phyloP scores from a whole-genome alignment of 2,113 vertebrate genomes.

The Erpornis zantholeuca region DNA sequence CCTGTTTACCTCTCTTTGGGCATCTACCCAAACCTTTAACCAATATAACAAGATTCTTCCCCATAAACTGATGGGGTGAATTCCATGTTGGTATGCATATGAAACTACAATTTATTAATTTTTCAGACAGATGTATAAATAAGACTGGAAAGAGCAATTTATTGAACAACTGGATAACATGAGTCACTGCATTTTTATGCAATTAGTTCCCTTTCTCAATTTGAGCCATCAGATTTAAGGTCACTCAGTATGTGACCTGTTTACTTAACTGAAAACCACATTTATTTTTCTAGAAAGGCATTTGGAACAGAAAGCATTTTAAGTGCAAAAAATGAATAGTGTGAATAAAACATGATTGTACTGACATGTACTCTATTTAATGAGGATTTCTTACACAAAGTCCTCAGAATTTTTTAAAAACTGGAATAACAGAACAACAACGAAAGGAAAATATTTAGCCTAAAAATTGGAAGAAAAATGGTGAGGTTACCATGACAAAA shows the following conservation, averaged over 20 bases:
- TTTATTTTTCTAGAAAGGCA: slow-evolving; percentile 11
- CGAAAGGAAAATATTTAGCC: slow-evolving; percentile 13
- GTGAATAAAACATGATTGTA: slow-evolving; percentile 21
- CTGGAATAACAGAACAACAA: not conserved
- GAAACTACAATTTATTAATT: not conserved
- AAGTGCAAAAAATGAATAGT: not conserved
- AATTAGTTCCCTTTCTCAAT: slow-evolving; percentile 21
- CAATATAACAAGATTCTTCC: not conserved
- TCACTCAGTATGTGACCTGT: not conserved
- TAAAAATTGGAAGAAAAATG: not conserved
- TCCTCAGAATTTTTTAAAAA: not conserved
- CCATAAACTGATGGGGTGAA: not conserved
- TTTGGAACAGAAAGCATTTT: slow-evolving; percentile 9
- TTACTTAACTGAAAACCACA: slow-evolving; percentile 29
- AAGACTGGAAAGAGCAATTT: slow-evolving; percentile 3
- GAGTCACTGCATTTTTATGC: not conserved
- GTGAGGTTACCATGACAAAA: not conserved
- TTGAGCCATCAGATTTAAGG: slow-evolving; percentile 11
- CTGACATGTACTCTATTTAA: not conserved
- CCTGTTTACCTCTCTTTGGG: not conserved
- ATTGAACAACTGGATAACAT: not conserved
- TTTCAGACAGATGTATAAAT: not conserved
- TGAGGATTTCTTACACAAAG: slow-evolving; percentile 8
- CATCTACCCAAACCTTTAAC: not conserved
- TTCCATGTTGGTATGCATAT: not conserved